Evolutionary conservation across 2,888 invertebrate genomes (phyloP), one percentile per base, ranked within the genome.

Genomic region (Drosophila seclusa): DNA sequence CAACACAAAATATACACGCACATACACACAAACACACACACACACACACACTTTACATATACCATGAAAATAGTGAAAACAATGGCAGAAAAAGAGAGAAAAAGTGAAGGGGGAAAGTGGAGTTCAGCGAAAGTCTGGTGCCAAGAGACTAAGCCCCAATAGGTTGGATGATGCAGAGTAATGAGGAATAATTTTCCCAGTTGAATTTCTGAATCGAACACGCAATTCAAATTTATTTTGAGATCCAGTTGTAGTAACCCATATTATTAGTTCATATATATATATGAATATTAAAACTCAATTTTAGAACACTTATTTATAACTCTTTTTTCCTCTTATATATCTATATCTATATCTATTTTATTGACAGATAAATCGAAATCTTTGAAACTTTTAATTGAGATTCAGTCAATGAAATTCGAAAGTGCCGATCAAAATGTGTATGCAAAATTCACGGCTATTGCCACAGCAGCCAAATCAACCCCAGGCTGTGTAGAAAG

Each of bases 11-110:
- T 5, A 21, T 34, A 53, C 24, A 34, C 24, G 6, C 53, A 18
- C 11, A 42, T 0, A 32, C 10, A 42, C 42, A 21, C 21, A 21
- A 10, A 40, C 11, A n/a, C 10, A 45, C 38, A 42, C 36, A 21
- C 40, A n/a, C 40, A 42, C 60, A 42, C 67, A 29, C 36, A 55
- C 72, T 54, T 40, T 40, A 18, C 18, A 31, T 34, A n/a, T 57
- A 34, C 65, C 58, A 64, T 65, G 48, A 8, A 73, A 64, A 53
- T 36, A 36, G 34, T 64, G 36, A 24, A 52, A 68, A 42, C 2
- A 40, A 42, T 13, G 21, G 3, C 4, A 21, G 13, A 45, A 45
- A 21, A 42, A 42, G 3, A 7, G 13, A 13, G 42, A 52, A 32
- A 29, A 42, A 34, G 18, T 27, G 0, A 29, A 49, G 29, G 27